phyloP scores from a whole-genome alignment of 2,888 invertebrate genomes.

The Drosophila emarginata region DNA sequence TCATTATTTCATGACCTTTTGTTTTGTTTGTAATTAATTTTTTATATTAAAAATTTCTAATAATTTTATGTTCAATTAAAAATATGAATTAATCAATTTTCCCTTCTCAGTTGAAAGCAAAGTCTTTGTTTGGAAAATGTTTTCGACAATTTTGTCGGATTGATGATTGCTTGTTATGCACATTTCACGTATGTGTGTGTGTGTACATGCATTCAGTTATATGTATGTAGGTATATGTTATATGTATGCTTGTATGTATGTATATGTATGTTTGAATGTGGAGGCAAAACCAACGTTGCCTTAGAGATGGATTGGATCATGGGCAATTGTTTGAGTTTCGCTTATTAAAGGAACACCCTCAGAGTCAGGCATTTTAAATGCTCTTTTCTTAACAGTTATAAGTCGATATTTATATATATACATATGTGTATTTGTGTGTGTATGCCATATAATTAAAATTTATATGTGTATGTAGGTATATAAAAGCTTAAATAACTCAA shows the following conservation, averaged over 20 bases:
- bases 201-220: background rate
- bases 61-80: too few species aligned
- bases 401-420: conserved; percentile 38
- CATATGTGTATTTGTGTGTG: conserved; percentile 12
- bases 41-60: too few species aligned
- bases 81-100: too few species aligned
- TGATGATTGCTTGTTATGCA: conserved; percentile 33
- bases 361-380: conserved; percentile 17
- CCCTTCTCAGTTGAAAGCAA: too few species aligned
- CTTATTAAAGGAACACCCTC: conserved; percentile 20
- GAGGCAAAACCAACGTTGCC: conserved; percentile 6
- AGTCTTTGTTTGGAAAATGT: background rate
- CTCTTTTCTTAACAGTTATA: background rate
- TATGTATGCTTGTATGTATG: background rate
- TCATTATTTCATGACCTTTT: too few species aligned
- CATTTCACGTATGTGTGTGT: too few species aligned
- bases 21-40: too few species aligned
- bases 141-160: conserved; percentile 29
- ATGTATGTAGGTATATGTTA: background rate
- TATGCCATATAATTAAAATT: conserved; percentile 1
- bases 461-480: background rate
- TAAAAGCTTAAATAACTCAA: background rate
- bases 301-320: conserved; percentile 28
- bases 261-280: background rate
- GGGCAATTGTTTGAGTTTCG: conserved; percentile 9